Conservation (phyloP, 2,888 invertebrate genomes). For the Gortyna flavago region DNA sequence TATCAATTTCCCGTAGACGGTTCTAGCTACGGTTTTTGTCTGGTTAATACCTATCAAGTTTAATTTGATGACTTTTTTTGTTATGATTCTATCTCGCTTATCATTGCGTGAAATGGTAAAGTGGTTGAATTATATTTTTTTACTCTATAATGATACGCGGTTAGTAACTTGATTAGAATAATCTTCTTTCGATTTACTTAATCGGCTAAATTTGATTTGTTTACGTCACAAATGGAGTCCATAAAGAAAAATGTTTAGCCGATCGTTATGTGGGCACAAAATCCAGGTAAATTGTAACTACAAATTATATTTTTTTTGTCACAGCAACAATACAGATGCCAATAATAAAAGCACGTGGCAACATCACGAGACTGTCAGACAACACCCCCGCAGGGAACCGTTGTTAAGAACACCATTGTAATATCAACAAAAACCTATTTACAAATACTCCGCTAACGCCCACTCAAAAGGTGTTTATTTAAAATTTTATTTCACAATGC, state of each 20-base stretch:
- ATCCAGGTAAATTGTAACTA: constrained; percentile 19
- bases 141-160: constrained; percentile 5
- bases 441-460: constrained; percentile 89
- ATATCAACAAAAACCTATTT: constrained; percentile 87
- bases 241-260: background rate
- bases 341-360: constrained; percentile 74
- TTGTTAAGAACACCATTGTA: constrained; percentile 80
- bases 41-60: constrained; percentile 35
- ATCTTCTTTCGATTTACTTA: constrained; percentile 8
- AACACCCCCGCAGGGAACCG: constrained; percentile 69
- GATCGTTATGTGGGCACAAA: constrained; percentile 14
- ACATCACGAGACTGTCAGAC: constrained; percentile 66
- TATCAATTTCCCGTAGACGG: constrained; percentile 35
- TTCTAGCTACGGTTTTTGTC: constrained; percentile 46
- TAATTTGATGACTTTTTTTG: constrained; percentile 48
- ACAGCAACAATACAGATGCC: constrained; percentile 47
- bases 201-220: constrained; percentile 14
- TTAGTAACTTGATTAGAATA: constrained; percentile 12
- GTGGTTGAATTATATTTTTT: constrained; percentile 17
- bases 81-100: constrained; percentile 24
- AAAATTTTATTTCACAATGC: constrained; percentile 86
- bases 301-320: constrained; percentile 47
- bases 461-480: constrained; percentile 90
- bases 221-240: background rate
- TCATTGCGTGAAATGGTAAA: constrained; percentile 18